Evolutionary conservation across 2,113 vertebrate species (phyloP).

Genomic region (Ptilonorhynchus violaceus): DNA sequence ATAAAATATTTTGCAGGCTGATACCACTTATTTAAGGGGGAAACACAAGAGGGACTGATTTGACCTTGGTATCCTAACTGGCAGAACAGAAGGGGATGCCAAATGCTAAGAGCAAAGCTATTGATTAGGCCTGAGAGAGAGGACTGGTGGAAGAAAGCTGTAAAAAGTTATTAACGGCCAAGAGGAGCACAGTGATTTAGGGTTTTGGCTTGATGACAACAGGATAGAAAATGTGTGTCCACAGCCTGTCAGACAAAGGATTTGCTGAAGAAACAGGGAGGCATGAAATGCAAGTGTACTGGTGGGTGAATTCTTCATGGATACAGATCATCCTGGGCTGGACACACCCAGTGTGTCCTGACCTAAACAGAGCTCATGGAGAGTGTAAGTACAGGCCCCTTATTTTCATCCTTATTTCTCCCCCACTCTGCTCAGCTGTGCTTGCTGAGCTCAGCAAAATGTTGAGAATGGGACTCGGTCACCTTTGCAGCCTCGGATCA

Average conservation of each 20-base stretch:
- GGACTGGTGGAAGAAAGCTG: not conserved
- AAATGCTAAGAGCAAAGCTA: slow-evolving; percentile 36
- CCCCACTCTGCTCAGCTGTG: not conserved
- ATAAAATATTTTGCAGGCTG: not conserved
- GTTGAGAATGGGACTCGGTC: not conserved
- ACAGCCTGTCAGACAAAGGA: not conserved
- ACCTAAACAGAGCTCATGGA: not conserved
- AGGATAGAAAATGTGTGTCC: not conserved
- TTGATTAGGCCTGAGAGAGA: slow-evolving; percentile 14
- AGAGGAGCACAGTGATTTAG: not conserved
- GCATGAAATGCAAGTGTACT: not conserved
- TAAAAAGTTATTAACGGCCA: not conserved
- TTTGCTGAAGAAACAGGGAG: not conserved
- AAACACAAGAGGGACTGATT: not conserved
- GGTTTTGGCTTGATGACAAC: not conserved
- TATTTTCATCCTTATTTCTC: not conserved
- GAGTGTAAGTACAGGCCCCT: not conserved
- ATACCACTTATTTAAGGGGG: not conserved
- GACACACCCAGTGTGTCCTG: not conserved
- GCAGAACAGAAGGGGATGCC: not conserved
- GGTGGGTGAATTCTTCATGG: not conserved
- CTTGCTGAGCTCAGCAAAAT: not conserved
- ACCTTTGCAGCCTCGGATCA: not conserved
- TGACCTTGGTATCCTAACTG: slow-evolving; percentile 9
- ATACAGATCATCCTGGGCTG: not conserved